These are phyloP conservation scores for Stenodera caucasica DNA, from an alignment of 2,888 invertebrate species.

Conservation along the genomic window DNA sequence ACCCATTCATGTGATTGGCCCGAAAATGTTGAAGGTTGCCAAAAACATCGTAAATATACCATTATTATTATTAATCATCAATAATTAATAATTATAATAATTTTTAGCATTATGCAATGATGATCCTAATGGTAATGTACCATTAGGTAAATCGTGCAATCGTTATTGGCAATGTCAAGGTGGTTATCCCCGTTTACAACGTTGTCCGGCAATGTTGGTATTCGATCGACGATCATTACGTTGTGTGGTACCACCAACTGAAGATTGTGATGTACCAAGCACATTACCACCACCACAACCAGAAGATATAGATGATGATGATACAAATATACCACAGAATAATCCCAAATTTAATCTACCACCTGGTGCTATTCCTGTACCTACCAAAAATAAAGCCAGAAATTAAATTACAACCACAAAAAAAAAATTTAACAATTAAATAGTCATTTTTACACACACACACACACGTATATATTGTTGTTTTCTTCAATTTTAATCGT, in stretches of 20 bases:
- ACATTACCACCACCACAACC: slow-evolving; percentile 68
- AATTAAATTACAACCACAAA: slow-evolving; percentile 20
- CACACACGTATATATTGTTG: not conserved
- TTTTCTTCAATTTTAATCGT: no score
- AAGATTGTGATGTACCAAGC: slow-evolving; percentile 84
- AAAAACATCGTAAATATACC: slow-evolving; percentile 83
- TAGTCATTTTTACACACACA: not conserved
- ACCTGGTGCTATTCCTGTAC: slow-evolving; percentile 53
- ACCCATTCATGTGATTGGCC: slow-evolving; percentile 94
- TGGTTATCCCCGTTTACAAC: slow-evolving; percentile 86
- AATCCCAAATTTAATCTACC: slow-evolving; percentile 52
- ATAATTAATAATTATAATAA: not conserved
- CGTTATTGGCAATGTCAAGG: slow-evolving; percentile 94
- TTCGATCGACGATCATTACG: slow-evolving; percentile 79
- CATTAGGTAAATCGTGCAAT: slow-evolving; percentile 89
- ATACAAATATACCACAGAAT: slow-evolving; percentile 47
- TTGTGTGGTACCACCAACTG: slow-evolving; percentile 87
- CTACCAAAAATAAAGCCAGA: slow-evolving; percentile 40
- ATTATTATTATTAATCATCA: not conserved
- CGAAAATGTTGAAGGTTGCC: slow-evolving; percentile 89
- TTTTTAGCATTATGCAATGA: slow-evolving; percentile 82
- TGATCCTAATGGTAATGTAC: slow-evolving; percentile 88
- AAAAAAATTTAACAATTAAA: not conserved
- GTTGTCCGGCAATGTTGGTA: slow-evolving; percentile 89
- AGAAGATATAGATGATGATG: slow-evolving; percentile 34